These are phyloP conservation scores for Ceratothoa steindachneri DNA, from an alignment of 2,888 invertebrate genomes.

Conservation along the genomic window DNA sequence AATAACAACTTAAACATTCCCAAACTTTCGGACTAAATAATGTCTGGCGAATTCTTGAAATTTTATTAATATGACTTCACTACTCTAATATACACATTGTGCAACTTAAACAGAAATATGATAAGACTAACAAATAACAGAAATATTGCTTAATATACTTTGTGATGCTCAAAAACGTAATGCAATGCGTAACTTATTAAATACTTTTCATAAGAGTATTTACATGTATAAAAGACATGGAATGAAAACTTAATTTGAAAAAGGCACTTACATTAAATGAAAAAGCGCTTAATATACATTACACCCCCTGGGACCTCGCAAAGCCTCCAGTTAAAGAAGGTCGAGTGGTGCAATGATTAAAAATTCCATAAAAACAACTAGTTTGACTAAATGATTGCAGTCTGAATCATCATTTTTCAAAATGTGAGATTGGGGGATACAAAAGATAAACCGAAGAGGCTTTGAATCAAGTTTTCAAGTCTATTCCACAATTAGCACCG, in stretches of 20 bases:
- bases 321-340: no score
- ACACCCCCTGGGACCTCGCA: no score
- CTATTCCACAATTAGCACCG: background rate
- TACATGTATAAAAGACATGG: conserved; percentile 17
- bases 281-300: background rate
- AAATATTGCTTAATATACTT: conserved; percentile 8
- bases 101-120: background rate
- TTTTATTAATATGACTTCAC: background rate
- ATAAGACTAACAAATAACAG: background rate
- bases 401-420: no score
- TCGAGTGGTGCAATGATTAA: background rate
- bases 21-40: no score
- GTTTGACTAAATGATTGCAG: background rate
- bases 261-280: conserved; percentile 20
- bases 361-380: background rate
- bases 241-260: conserved; percentile 31
- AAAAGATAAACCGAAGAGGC: no score
- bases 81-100: background rate
- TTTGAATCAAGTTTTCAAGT: no score
- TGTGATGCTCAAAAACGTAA: conserved; percentile 15
- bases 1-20: no score
- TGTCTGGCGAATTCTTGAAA: background rate
- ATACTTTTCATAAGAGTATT: background rate
- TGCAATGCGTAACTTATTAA: conserved; percentile 3
- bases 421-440: no score